Base-by-base conservation (phyloP, 64 coral and sea anemone species). In the Stichodactyla mertensii region DNA sequence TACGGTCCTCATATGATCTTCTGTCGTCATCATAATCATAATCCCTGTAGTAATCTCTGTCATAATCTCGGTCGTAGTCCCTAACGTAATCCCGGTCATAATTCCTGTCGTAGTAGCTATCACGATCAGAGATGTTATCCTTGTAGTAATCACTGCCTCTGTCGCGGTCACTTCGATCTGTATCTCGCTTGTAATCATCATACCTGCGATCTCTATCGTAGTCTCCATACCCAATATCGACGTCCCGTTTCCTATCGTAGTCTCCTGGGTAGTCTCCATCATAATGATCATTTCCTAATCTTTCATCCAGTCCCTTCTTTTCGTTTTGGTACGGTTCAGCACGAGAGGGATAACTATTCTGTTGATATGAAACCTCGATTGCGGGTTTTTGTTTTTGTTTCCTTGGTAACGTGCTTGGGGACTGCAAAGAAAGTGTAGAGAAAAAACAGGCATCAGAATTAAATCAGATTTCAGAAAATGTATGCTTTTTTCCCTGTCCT, bases 391-490 rank as follows among this genome's bases (percentile, higher is more conserved):
- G 18, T 15, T 81, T 81, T 20, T 52, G 78, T 53, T 81, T 81
- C n/a, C 78, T 81, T 81, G 31, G 78, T 20, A 81, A 10, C 78
- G 78, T 81, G 15, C n/a, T 81, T 54, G 78, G 78, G 15, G 36
- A n/a, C 78, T 81, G 16, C 11, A 52, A 55, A 55, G 36, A 45
- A 45, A 45, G 36, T 45, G 36, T 45, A 45, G 36, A 45, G 36
- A 45, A 45, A 45, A 45, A 45, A 45, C 36, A 45, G 0, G 36
- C 36, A 45, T 2, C 36, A 45, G 36, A 45, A 45, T 45, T 45
- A 45, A 4, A 45, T 45, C 36, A 45, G 36, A 45, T 45, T 45
- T 45, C 36, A 45, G 36, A 45, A 45, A 45, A 45, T 45, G 36
- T 45, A 45, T 45, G 1, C 36, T 45, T 45, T 45, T 45, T 2